These are phyloP conservation scores for Eupithecia exiguata DNA, from an alignment of 2,888 invertebrate species.

Conservation along the genomic window DNA sequence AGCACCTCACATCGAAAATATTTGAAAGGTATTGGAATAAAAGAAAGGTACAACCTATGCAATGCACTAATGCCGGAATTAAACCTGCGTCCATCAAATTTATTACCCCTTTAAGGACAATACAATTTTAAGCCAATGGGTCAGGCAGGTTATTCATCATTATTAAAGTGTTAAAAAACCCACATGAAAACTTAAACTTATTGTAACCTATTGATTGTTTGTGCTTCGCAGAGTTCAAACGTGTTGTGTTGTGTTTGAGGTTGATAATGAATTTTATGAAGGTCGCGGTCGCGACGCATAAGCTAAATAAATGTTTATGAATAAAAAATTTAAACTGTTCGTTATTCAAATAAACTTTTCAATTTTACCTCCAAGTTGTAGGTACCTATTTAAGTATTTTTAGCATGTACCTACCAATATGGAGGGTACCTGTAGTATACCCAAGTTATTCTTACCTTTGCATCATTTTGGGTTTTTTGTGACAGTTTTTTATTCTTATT, in stretches of 20 bases:
- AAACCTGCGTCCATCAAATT: not conserved
- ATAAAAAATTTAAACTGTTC: not conserved
- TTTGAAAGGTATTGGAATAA: no score
- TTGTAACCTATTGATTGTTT: not conserved
- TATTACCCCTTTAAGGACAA: not conserved
- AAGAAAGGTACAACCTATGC: no score
- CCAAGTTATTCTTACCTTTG: not conserved
- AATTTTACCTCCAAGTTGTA: not conserved
- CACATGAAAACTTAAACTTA: not conserved
- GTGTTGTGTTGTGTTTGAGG: not conserved
- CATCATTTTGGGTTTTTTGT: not conserved
- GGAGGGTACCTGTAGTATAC: not conserved
- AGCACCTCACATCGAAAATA: not conserved
- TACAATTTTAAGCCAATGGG: no score
- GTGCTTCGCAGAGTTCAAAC: not conserved
- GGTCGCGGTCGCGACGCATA: not conserved
- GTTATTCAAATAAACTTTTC: not conserved
- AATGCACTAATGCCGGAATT: not conserved
- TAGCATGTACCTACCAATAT: not conserved
- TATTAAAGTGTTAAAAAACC: not conserved
- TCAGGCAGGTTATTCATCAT: not conserved
- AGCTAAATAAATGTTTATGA: not conserved
- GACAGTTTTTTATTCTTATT: not conserved
- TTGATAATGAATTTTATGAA: constrained; percentile 2
- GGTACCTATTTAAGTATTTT: not conserved